phyloP scores from a whole-genome alignment of 1,140 invertebrate species.

The Zaprionus camerounensis region DNA sequence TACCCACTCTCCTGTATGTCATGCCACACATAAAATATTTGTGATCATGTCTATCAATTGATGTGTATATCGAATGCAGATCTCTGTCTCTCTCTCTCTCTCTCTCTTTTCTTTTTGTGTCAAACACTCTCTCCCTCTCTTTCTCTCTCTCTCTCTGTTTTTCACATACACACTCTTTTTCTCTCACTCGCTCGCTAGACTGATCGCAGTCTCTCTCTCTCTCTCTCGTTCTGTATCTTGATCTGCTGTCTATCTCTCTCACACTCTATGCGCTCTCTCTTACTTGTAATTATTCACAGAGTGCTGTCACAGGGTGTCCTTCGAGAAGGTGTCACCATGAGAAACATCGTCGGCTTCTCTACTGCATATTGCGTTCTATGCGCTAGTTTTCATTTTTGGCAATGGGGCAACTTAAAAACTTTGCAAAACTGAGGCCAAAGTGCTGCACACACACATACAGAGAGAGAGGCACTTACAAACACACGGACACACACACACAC shows the following conservation, averaged over 20 bases:
- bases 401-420: slow-evolving; percentile 64
- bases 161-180: slow-evolving; percentile 13
- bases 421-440: slow-evolving; percentile 47
- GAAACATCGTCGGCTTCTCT: neutral
- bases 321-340: neutral
- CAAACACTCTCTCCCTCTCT: slow-evolving; percentile 1
- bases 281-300: neutral
- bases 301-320: neutral
- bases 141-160: neutral
- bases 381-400: slow-evolving; percentile 60
- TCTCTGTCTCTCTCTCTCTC: slow-evolving; percentile 13
- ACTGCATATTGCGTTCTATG: slow-evolving; percentile 34
- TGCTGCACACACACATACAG: slow-evolving; percentile 22
- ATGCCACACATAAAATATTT: slow-evolving; percentile 14
- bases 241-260: slow-evolving; percentile 3
- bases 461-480: neutral
- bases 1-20: slow-evolving; percentile 19
- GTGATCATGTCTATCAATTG: slow-evolving; percentile 38
- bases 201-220: neutral
- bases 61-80: slow-evolving; percentile 39
- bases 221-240: slow-evolving; percentile 16
- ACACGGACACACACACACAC: slow-evolving; percentile 15
- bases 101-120: slow-evolving; percentile 20
- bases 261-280: slow-evolving; percentile 6
- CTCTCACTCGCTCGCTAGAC: slow-evolving; percentile 41